phyloP scores from a whole-genome alignment of 1,140 invertebrate species.

The Nasonia giraulti region DNA sequence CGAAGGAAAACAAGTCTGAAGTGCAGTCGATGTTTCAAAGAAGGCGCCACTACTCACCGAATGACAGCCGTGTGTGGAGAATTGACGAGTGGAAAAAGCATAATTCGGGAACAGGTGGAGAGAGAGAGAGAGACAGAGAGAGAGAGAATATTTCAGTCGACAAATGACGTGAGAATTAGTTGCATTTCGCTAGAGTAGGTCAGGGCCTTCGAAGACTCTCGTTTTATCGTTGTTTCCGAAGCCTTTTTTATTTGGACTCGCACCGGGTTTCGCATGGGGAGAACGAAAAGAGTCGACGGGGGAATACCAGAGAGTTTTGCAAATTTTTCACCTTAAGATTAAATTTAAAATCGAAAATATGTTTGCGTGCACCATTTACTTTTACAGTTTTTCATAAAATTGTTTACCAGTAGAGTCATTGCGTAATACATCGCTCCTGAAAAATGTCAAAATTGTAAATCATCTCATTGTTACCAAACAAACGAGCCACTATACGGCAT shows the following conservation, averaged over 20 bases:
- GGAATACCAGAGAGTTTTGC: not conserved
- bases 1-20: not conserved
- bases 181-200: slow-evolving; percentile 23
- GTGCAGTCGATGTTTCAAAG: not conserved
- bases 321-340: not conserved
- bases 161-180: slow-evolving; percentile 33
- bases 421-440: not conserved
- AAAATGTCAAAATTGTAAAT: not conserved
- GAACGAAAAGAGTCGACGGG: not conserved
- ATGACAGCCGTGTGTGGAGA: not conserved
- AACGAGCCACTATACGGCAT: not conserved
- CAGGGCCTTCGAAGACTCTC: slow-evolving; percentile 8
- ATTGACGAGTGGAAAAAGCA: slow-evolving; percentile 14
- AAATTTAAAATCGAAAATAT: slow-evolving; percentile 28
- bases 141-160: slow-evolving; percentile 14
- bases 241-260: not conserved
- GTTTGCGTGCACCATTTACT: not conserved
- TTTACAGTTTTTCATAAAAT: too few relatives aligned
- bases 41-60: not conserved
- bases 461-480: not conserved
- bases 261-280: not conserved
- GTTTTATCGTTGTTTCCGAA: slow-evolving; percentile 12
- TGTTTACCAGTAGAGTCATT: too few relatives aligned
- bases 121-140: not conserved
- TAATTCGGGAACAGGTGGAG: not conserved